Base-by-base conservation (phyloP, 2,888 invertebrate genomes). In the Cerastis leucographa region DNA sequence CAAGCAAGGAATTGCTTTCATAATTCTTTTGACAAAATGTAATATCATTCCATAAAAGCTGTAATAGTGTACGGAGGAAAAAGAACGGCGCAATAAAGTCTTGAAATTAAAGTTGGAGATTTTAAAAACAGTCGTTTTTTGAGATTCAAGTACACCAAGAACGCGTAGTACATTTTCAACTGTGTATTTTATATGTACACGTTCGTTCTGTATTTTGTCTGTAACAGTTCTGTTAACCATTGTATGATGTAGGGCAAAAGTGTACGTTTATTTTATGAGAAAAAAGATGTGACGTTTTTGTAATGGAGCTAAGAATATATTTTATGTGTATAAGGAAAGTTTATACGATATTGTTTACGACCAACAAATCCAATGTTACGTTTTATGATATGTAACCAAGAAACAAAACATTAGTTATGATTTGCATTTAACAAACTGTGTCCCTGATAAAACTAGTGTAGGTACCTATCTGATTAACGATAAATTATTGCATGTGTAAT, bases 21-120 rank as follows among this genome's bases (percentile, higher is more conserved):
- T 76, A 74, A 71, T 77, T 77, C 70, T 71, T 81, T 71, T 75
- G 74, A 84, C 74, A 77, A 77, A 77, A 73, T 73, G 67, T 81
- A 74, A 81, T 81, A 78, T 51, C 56, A 35, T 65, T 46, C n/a
- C 42, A 29, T 2, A 8, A 42, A 62, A 65, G 67, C 68, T 75
- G 61, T 68, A 71, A 81, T 62, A 71, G 64, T 56, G 64, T 51
- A 73, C 64, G 9, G 40, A 70, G 51, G 8, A 8, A 14, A 56
- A 59, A 65, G 51, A 54, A 72, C 68, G 19, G 22, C 51, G 76
- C 71, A 80, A 83, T 71, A 83, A 67, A 59, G 69, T 74, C 62
- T 84, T 54, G 74, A 77, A 77, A 77, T 76, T 72, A 82, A 61
- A 72, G 46, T 71, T 25, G 17, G 64, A 51, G n/a, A 68, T 72